These are phyloP conservation scores for Drosophila prolongata DNA, from an alignment of 2,888 invertebrate species.

Conservation along the genomic window DNA sequence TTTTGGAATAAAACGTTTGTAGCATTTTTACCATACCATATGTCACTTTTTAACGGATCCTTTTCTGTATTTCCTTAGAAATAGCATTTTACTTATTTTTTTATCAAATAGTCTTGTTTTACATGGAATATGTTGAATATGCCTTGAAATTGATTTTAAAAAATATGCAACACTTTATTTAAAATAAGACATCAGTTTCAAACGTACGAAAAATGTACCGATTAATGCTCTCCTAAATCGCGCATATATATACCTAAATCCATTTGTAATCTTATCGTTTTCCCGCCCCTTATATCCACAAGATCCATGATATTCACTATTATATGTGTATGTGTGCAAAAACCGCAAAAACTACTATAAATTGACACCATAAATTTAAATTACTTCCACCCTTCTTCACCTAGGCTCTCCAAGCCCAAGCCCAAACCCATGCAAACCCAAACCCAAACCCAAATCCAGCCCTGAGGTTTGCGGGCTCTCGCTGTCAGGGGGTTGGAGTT, in stretches of 20 bases:
- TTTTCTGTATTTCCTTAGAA: no score
- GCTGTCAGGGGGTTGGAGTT: slow-evolving; percentile 59
- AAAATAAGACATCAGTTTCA: no score
- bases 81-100: no score
- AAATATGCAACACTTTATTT: no score
- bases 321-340: slow-evolving; percentile 33
- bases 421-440: slow-evolving; percentile 38
- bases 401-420: slow-evolving; percentile 69
- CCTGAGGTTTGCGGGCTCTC: slow-evolving; percentile 44
- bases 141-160: no score
- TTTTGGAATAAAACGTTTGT: no score
- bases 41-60: no score
- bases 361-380: slow-evolving; percentile 84
- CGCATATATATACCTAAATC: background rate
- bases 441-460: slow-evolving; percentile 60
- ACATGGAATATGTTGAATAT: no score
- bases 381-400: slow-evolving; percentile 84
- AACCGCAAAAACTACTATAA: slow-evolving; percentile 77
- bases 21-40: no score
- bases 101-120: no score
- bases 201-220: no score
- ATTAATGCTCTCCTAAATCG: no score
- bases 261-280: slow-evolving; percentile 5
- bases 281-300: slow-evolving; percentile 1
- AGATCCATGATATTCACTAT: background rate